phyloP scores from a whole-genome alignment of 2,797 vertebrate species.

The Rhinoraja longicauda region DNA sequence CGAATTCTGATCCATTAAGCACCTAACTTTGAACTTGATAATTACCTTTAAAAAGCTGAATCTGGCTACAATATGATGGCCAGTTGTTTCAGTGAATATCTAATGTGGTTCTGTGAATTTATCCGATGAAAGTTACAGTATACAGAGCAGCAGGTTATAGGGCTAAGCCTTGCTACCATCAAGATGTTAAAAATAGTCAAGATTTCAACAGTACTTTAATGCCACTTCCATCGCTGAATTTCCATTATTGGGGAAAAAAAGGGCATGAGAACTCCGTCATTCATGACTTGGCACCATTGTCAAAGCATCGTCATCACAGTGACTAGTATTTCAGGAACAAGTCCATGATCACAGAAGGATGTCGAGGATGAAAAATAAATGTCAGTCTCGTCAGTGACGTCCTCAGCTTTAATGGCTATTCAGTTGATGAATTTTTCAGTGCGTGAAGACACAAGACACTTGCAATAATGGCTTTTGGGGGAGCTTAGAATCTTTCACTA shows the following conservation, averaged over 20 bases:
- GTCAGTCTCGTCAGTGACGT: not conserved
- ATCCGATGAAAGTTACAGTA: not conserved
- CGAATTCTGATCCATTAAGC: slow-evolving; percentile 4
- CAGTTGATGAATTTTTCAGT: not conserved
- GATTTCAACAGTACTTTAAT: not conserved
- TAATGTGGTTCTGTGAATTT: not conserved
- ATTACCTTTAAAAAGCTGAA: not conserved
- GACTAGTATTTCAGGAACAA: not conserved
- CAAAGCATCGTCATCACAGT: not conserved
- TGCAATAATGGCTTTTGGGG: not conserved
- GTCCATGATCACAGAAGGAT: not conserved
- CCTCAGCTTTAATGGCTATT: not conserved
- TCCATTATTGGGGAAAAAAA: not conserved
- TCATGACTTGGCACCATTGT: not conserved
- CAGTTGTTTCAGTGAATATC: too few species aligned
- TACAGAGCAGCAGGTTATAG: not conserved
- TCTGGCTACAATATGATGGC: not conserved
- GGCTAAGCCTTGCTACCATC: not conserved
- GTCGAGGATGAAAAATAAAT: not conserved
- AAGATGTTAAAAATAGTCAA: not conserved
- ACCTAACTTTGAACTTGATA: not conserved
- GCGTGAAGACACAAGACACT: not conserved
- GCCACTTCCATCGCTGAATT: not conserved
- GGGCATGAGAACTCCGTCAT: not conserved
- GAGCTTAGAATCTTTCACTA: not conserved